Base-by-base conservation (phyloP, 2,888 invertebrate genomes). In the Timema cristinae region DNA sequence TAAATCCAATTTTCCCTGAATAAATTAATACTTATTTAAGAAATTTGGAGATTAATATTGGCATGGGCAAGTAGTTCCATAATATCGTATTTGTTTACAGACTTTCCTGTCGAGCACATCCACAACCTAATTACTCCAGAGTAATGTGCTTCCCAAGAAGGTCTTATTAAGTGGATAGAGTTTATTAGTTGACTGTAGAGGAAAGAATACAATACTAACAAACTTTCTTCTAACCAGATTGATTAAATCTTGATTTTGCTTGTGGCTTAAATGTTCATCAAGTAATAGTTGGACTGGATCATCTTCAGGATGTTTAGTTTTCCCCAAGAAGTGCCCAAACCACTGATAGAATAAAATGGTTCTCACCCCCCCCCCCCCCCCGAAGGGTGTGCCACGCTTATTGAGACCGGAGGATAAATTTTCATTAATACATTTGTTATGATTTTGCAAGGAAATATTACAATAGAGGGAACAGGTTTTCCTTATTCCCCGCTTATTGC, bases 321-420 rank as follows among this genome's bases (percentile, higher is more conserved):
- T 59, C n/a, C 16, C n/a, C 8, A 59, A 16, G 59, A n/a, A 59
- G 59, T 59, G 59, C 32, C n/a, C 32, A n/a, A 59, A 59, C 59
- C 15, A n/a, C 59, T 0, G 59, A 16, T 2, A 13, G 9, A 59
- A 59, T 59, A n/a, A 59, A 13, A 13, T 59, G n/a, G 10, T 59
- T 59, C 32, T 13, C 15, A 5, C 59, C 5, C 8, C 9, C 59
- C 1, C 59, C 5, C 59, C 5, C 8, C 9, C 59, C 1, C 59
- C 8, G n/a, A 59, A 16, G 5, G n/a, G 4, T 59, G 15, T 59
- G 15, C 59, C 32, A n/a, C 59, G 15, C 59, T 32, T 8, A n/a
- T 13, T n/a, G n/a, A n/a, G 32, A 9, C 59, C 10, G 59, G 7
- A 8, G n/a, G n/a, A 59, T 13, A 9, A 16, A 4, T n/a, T 13